Evolutionary conservation across 2,888 invertebrate species (phyloP).

Genomic region (Ferrisia virgata): DNA sequence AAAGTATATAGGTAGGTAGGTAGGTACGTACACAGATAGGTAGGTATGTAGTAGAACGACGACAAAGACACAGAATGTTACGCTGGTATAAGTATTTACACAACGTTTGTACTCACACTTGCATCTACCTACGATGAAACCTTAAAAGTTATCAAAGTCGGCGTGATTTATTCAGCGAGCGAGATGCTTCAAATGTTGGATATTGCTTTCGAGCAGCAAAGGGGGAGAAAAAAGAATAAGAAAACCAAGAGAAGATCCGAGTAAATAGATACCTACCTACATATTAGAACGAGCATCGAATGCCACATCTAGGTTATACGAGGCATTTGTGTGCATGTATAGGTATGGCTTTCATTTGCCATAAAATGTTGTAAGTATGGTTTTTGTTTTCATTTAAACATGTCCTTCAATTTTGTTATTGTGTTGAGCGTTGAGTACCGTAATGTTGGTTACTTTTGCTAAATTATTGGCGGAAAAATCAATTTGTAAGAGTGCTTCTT

Average conservation of each 20-base stretch:
- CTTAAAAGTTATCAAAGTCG: constrained; percentile 40
- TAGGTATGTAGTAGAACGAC: background rate
- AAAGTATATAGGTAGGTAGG: background rate
- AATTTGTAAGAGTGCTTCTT: constrained; percentile 19
- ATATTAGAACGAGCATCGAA: background rate
- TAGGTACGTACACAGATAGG: background rate
- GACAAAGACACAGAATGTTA: background rate
- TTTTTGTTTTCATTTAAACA: constrained; percentile 8
- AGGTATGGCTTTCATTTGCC: constrained; percentile 18
- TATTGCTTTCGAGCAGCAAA: background rate
- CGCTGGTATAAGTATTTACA: background rate
- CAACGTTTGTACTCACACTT: background rate
- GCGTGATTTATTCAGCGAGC: constrained; percentile 41
- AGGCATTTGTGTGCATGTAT: background rate
- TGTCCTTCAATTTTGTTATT: constrained; percentile 6
- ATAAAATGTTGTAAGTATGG: background rate
- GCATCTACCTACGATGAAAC: background rate
- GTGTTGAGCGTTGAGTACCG: too few species aligned
- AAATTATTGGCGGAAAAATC: constrained; percentile 20
- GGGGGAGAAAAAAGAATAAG: background rate
- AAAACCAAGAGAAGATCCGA: too few species aligned
- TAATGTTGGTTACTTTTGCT: background rate
- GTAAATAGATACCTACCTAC: too few species aligned
- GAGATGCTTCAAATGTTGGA: background rate
- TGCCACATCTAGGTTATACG: background rate